Percentiles rank a stretch among this genome's conserved stretches.
Conservation (phyloP, 1,140 invertebrate species). For the Eupeodes corollae region DNA sequence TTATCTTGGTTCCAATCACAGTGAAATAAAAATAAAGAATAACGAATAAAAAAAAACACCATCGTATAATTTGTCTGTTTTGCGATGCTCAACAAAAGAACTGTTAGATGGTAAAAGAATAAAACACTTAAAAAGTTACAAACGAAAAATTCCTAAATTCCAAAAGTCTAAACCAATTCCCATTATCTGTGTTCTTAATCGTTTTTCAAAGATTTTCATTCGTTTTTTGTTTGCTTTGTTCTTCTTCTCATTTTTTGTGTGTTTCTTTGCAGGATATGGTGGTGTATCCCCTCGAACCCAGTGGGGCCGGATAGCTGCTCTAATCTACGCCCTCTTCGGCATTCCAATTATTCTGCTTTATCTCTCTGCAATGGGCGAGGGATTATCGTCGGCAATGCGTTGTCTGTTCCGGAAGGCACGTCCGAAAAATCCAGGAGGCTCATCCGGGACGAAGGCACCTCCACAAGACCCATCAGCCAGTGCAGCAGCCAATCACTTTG, state of each 20-base stretch:
- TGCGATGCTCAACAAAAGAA: too few species aligned
- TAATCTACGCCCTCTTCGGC: slow-evolving; percentile 77
- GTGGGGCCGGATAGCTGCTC: slow-evolving; percentile 73
- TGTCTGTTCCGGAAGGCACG: slow-evolving; percentile 31
- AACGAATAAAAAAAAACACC: too few species aligned
- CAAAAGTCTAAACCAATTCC: too few species aligned
- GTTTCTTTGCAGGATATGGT: slow-evolving; percentile 69
- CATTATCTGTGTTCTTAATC: background rate
- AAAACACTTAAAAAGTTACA: too few species aligned
- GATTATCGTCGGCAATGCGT: slow-evolving; percentile 41
- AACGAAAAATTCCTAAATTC: too few species aligned
- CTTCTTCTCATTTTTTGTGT: too few species aligned
- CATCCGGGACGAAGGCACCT: slow-evolving; percentile 1
- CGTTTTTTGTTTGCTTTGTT: background rate
- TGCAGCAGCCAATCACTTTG: slow-evolving; percentile 3
- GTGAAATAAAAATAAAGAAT: too few species aligned
- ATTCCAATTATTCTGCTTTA: slow-evolving; percentile 86
- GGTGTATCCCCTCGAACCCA: slow-evolving; percentile 82
- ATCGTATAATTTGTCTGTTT: too few species aligned
- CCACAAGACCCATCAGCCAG: background rate
- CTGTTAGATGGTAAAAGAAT: too few species aligned
- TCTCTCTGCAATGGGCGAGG: slow-evolving; percentile 72
- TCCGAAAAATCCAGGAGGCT: slow-evolving; percentile 12
- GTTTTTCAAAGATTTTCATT: background rate
- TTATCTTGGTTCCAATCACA: too few species aligned